Evolutionary conservation across 1,140 invertebrate genomes (phyloP).

Genomic region (Pristionchus pacificus): DNA sequence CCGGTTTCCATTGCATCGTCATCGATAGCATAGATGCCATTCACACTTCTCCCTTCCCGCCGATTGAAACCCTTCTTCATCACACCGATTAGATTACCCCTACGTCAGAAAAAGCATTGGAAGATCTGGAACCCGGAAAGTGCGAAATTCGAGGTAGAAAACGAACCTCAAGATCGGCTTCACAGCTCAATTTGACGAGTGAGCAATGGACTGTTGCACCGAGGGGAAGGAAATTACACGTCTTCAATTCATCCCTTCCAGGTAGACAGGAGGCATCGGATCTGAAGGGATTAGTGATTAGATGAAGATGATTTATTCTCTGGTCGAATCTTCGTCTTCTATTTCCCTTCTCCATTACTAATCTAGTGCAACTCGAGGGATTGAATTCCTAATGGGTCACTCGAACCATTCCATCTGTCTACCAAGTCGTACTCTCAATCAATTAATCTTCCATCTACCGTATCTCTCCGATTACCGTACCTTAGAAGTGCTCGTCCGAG

Average conservation of each 20-base stretch:
- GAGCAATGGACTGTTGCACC: conserved; percentile 19
- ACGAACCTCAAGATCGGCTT: conserved; percentile 25
- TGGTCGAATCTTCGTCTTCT: conserved; percentile 1
- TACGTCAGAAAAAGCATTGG: too few relatives aligned
- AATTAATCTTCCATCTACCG: neutral
- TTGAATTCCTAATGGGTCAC: too few relatives aligned
- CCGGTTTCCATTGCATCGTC: neutral
- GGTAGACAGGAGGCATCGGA: conserved; percentile 30
- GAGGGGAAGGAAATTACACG: conserved; percentile 28
- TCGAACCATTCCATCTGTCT: too few relatives aligned
- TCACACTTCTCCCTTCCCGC: neutral
- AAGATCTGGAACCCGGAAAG: neutral
- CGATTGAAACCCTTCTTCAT: too few relatives aligned
- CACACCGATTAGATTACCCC: too few relatives aligned
- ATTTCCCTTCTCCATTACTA: neutral
- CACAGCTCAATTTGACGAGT: conserved; percentile 24
- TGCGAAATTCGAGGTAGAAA: conserved; percentile 3
- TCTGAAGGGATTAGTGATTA: conserved; percentile 1
- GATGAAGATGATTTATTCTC: neutral
- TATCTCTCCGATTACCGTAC: neutral
- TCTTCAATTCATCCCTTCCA: conserved; percentile 21
- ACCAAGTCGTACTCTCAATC: neutral
- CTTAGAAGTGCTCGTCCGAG: conserved; percentile 18
- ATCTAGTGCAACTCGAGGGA: neutral
- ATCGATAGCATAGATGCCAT: neutral